Conservation (phyloP, 2,113 vertebrate species). For the Aix galericulata region DNA sequence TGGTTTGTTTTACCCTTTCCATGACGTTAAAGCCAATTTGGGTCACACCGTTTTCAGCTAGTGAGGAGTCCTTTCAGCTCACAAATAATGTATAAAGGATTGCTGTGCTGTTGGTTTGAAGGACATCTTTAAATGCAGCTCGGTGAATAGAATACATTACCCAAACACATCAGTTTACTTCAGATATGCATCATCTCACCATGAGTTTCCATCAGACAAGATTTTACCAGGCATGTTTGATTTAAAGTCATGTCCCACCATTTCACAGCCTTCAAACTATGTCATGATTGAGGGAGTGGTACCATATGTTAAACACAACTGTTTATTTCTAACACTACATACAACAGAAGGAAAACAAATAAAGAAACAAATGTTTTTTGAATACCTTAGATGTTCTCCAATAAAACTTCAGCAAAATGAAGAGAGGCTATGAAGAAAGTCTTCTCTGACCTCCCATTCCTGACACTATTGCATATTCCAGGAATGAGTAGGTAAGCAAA, state of each 20-base stretch:
- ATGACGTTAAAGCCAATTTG: not conserved
- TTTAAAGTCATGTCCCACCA: not conserved
- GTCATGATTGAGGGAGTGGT: not conserved
- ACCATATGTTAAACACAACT: not conserved
- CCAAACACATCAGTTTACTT: constrained; percentile 24
- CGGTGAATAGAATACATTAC: not conserved
- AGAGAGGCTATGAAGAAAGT: not conserved
- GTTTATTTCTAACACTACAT: not conserved
- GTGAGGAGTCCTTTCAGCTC: not conserved
- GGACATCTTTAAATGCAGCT: not conserved
- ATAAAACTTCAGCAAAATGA: not conserved
- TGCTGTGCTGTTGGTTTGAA: not conserved
- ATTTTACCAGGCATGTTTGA: not conserved
- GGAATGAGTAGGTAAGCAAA: not conserved
- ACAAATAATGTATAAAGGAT: constrained; percentile 10
- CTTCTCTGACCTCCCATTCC: not conserved
- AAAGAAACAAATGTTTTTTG: not conserved
- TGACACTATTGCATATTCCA: not conserved
- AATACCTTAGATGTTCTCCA: not conserved
- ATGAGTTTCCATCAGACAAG: not conserved
- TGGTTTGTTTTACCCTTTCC: not conserved
- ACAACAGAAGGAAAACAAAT: not conserved
- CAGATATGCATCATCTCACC: not conserved
- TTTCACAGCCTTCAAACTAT: not conserved
- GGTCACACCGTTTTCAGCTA: not conserved